A percentile compares a stretch with the other conserved stretches of the same genome.
phyloP scores from a whole-genome alignment of 2,797 vertebrate genomes.

The Chiroxiphia lanceolata region DNA sequence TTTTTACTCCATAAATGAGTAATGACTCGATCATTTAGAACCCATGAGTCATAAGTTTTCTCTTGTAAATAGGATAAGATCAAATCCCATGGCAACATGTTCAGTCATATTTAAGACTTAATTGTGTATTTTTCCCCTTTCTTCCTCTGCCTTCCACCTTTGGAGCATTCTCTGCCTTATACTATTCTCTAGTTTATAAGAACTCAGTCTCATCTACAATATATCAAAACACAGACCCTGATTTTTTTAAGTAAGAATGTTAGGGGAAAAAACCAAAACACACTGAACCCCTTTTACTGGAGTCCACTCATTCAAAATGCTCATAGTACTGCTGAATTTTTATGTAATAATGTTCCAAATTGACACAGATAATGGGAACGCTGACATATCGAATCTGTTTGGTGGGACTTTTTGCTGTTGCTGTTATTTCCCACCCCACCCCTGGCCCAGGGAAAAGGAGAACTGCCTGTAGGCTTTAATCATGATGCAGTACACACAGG shows the following conservation, averaged over 20 bases:
- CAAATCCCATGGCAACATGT: slow-evolving; percentile 52
- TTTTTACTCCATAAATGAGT: slow-evolving; percentile 59
- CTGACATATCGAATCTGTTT: neutral
- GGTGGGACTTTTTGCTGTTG: neutral
- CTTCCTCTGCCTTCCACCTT: neutral
- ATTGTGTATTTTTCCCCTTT: slow-evolving; percentile 18
- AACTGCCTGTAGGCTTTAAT: slow-evolving; percentile 4
- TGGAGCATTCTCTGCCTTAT: neutral
- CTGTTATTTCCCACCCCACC: neutral
- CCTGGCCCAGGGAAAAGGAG: neutral
- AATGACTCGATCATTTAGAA: slow-evolving; percentile 68
- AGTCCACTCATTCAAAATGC: neutral
- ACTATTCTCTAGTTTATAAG: neutral
- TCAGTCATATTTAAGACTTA: slow-evolving; percentile 55
- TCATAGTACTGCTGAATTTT: neutral
- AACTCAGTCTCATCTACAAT: neutral
- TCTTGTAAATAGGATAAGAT: slow-evolving; percentile 68
- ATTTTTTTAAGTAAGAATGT: neutral
- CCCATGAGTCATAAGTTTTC: slow-evolving; percentile 71
- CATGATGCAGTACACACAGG: neutral
- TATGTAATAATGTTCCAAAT: neutral
- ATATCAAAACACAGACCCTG: neutral
- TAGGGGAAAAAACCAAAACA: neutral
- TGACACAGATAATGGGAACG: neutral
- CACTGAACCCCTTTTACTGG: neutral